Percentiles rank a stretch among this genome's conserved stretches.
Evolutionary conservation across 1,140 invertebrate genomes (phyloP).

Genomic region (Adelges cooleyi): DNA sequence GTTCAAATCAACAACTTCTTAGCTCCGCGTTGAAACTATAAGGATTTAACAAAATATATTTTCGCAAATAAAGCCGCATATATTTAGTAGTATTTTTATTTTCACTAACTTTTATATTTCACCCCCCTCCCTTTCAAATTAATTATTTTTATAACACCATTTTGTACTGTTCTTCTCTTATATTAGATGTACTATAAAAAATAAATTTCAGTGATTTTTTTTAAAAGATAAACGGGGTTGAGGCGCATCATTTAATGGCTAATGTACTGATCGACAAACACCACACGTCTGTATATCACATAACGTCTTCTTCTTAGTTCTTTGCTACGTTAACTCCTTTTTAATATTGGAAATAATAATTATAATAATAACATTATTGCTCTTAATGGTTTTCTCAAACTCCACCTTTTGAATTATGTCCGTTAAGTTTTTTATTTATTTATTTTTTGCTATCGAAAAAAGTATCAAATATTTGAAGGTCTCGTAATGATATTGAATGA

Average conservation of each 20-base stretch:
- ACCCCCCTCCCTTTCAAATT: not conserved
- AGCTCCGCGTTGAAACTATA: too few relatives aligned
- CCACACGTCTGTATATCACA: not conserved
- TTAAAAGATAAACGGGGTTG: slow-evolving; percentile 3
- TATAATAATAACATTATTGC: not conserved
- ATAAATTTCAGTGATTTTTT: too few relatives aligned
- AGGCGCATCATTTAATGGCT: not conserved
- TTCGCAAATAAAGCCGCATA: too few relatives aligned
- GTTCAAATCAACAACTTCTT: too few relatives aligned
- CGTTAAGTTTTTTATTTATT: not conserved
- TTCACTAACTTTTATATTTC: too few relatives aligned
- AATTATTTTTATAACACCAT: too few relatives aligned
- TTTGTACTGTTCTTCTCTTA: too few relatives aligned
- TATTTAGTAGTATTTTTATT: too few relatives aligned
- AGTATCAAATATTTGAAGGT: slow-evolving; percentile 28
- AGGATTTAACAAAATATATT: too few relatives aligned
- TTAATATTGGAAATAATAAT: not conserved
- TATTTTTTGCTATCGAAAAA: not conserved
- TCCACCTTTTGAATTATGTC: slow-evolving; percentile 20
- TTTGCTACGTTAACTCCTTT: slow-evolving; percentile 25
- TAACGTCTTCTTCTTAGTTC: slow-evolving; percentile 13
- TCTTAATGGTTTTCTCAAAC: not conserved
- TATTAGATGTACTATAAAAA: too few relatives aligned
- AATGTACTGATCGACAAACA: not conserved
- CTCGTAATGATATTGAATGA: not conserved